These are phyloP conservation scores for Prosopocoilus inquinatus DNA, from an alignment of 2,888 invertebrate genomes.

Conservation along the genomic window DNA sequence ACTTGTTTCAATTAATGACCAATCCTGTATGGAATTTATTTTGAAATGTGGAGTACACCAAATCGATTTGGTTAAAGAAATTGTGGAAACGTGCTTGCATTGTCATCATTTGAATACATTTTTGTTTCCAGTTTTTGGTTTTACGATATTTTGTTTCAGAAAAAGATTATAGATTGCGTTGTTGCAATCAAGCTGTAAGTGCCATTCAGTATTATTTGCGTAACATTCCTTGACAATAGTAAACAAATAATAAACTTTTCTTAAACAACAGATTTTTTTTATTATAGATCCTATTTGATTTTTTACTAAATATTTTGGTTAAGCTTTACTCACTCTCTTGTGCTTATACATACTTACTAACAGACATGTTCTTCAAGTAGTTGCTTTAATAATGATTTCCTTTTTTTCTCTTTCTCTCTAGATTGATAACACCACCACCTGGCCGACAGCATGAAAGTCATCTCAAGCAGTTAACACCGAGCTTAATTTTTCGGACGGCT, in stretches of 20 bases:
- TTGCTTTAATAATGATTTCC: slow-evolving; percentile 10
- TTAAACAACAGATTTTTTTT: too few species aligned
- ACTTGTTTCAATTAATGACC: too few species aligned
- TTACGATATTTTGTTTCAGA: not conserved
- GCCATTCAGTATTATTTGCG: not conserved
- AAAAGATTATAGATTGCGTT: not conserved
- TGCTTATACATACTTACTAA: too few species aligned
- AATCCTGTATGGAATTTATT: not conserved
- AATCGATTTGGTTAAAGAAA: too few species aligned
- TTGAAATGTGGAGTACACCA: too few species aligned
- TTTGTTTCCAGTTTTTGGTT: not conserved
- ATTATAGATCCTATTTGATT: too few species aligned
- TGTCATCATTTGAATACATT: too few species aligned
- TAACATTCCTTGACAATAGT: too few species aligned
- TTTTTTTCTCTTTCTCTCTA: slow-evolving; percentile 26
- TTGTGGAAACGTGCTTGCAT: too few species aligned
- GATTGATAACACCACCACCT: slow-evolving; percentile 29
- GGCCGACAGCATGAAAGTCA: slow-evolving; percentile 32
- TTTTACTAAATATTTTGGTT: too few species aligned
- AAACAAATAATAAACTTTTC: too few species aligned
- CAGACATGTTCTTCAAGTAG: not conserved
- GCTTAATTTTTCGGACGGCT: not conserved
- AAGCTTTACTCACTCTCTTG: too few species aligned
- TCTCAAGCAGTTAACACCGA: slow-evolving; percentile 26
- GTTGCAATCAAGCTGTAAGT: not conserved